Evolutionary conservation across 2,113 vertebrate genomes (phyloP), one percentile per base, ranked within the genome.

Genomic region (Cynocephalus volans): DNA sequence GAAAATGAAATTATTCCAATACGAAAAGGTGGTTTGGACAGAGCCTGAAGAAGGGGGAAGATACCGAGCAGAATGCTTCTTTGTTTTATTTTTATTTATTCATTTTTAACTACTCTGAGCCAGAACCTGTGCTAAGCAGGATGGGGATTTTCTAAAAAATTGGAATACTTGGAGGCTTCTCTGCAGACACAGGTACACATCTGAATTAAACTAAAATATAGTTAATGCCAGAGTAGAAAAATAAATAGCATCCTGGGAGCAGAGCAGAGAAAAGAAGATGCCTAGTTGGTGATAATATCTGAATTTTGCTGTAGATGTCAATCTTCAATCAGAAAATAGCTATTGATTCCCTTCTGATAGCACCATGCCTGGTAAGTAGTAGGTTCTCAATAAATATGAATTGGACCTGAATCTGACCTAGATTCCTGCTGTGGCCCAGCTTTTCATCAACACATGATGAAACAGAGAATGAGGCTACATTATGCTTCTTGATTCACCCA

Each of bases 301-400:
- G 36, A 14, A 13, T 36, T 67, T 58, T 19, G 10, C 11, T n/a
- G 17, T 28, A 48, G 9, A 26, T 19, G 17, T 60, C 24, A 28
- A 19, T 75, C 21, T 48, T 36, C 33, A 31, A 6, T 52, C 21
- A 54, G 62, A 76, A 72, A 8, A 85, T 13, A 58, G 24, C 6
- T 24, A 3, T 48, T 36, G 28, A 24, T 1, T 54, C 6, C 26
- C 48, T 90, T 48, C 79, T 4, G 17, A 45, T 13, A 4, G 15
- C 60, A 4, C 3, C 36, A 7, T 0, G 4, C 48, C 45, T 19
- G 3, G 9, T 4, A 8, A 17, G 26, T 4, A 60, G 64, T 8
- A n/a, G 50, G 5, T 48, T 75, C 75, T 65, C 18, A 12, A 4
- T n/a, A 7, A 69, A 52, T 13, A 15, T 17, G 8, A 54, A 24